A percentile compares a stretch with the other conserved stretches of the same genome.
phyloP scores from a whole-genome alignment of 2,888 invertebrate species.

The Linnaemya vulpina region DNA sequence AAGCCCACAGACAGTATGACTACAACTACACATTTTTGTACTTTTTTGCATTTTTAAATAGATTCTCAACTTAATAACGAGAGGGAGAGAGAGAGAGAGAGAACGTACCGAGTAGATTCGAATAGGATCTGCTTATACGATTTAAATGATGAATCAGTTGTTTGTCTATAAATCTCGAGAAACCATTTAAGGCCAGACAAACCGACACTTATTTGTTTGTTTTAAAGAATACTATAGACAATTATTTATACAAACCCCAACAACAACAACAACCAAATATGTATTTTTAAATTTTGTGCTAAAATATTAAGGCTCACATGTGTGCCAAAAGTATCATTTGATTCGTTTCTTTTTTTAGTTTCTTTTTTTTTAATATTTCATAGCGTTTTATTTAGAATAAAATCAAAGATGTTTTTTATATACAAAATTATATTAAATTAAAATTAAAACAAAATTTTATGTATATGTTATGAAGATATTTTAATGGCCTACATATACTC shows the following conservation, averaged over 20 bases:
- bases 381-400: slow-evolving; percentile 1
- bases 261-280: slow-evolving; percentile 8
- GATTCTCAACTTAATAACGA: slow-evolving; percentile 22
- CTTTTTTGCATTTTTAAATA: slow-evolving; percentile 39
- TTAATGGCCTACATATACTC: background rate
- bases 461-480: background rate
- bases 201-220: slow-evolving; percentile 47
- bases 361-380: slow-evolving; percentile 24
- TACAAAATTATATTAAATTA: background rate
- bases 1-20: slow-evolving; percentile 71
- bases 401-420: background rate
- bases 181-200: slow-evolving; percentile 69
- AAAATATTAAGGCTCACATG: slow-evolving; percentile 32
- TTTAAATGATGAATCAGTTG: slow-evolving; percentile 68
- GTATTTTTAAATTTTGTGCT: slow-evolving; percentile 17
- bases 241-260: slow-evolving; percentile 23
- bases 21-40: slow-evolving; percentile 52
- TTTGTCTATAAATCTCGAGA: slow-evolving; percentile 65
- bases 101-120: slow-evolving; percentile 10
- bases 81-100: no score
- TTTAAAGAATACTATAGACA: slow-evolving; percentile 26
- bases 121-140: slow-evolving; percentile 58
- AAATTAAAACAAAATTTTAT: background rate
- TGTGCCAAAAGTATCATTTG: slow-evolving; percentile 38
- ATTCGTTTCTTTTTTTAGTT: background rate